phyloP scores from a whole-genome alignment of 2,113 vertebrate species.

The Perccottus glenii region DNA sequence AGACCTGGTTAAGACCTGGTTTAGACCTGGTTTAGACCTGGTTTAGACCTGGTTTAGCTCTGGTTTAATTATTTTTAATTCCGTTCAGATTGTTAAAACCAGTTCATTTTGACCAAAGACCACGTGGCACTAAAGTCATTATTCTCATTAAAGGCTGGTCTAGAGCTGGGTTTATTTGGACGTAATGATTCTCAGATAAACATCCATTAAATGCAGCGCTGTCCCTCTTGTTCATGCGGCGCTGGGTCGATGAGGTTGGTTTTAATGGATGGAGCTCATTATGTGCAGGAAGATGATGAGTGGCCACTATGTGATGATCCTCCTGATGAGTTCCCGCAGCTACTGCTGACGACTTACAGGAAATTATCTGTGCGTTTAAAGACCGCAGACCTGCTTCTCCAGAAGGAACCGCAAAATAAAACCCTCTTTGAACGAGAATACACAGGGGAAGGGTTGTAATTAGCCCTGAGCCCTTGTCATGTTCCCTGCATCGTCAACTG shows the following conservation, averaged over 20 bases:
- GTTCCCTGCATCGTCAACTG: neutral
- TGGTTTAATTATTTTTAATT: no score
- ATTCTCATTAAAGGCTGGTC: neutral
- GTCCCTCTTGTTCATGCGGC: neutral
- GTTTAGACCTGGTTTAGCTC: no score
- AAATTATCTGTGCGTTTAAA: neutral
- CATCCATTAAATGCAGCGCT: slow-evolving; percentile 7
- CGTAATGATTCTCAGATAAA: slow-evolving; percentile 2
- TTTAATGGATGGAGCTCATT: slow-evolving; percentile 14
- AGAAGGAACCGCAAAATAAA: neutral
- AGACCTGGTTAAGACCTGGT: no score
- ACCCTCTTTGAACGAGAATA: neutral
- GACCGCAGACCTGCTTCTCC: neutral
- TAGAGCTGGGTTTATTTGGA: neutral
- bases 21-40: no score
- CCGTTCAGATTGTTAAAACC: no score
- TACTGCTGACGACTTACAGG: neutral
- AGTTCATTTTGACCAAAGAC: no score
- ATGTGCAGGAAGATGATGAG: slow-evolving; percentile 14
- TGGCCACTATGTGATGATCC: slow-evolving; percentile 14
- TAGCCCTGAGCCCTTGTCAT: neutral
- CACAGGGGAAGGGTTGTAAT: neutral
- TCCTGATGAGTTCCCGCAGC: slow-evolving; percentile 5
- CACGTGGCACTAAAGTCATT: no score
- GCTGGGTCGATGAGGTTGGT: slow-evolving; percentile 11